phyloP scores from a whole-genome alignment of 2,797 vertebrate genomes.

The Crenuchus spilurus region DNA sequence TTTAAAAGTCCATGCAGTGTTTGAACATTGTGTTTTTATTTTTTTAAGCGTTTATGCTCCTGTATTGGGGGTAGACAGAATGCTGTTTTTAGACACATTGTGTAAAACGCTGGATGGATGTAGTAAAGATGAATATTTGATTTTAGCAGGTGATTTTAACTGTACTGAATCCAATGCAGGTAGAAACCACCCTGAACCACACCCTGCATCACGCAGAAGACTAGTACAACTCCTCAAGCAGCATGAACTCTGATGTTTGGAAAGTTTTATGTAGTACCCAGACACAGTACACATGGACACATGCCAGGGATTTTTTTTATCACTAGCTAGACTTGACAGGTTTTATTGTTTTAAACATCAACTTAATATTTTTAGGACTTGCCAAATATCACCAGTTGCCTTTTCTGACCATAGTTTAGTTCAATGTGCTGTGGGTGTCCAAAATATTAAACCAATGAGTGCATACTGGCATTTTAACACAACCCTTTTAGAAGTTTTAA shows the following conservation, averaged over 20 bases:
- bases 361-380: not conserved
- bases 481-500: not conserved
- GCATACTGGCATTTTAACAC: conserved; percentile 1
- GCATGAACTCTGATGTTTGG: not conserved
- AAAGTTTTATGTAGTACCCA: not conserved
- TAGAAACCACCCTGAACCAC: conserved; percentile 3
- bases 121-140: not conserved
- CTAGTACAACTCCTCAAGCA: not conserved
- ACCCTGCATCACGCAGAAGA: not conserved
- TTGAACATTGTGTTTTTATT: not conserved
- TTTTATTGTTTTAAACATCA: not conserved
- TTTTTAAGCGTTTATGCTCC: conserved; percentile 7
- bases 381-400: not conserved
- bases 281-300: no score
- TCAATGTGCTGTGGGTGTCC: not conserved
- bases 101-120: not conserved
- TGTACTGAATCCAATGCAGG: not conserved
- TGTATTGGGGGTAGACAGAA: not conserved
- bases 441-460: not conserved
- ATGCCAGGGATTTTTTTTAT: not conserved
- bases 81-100: not conserved
- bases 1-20: not conserved
- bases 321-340: not conserved
- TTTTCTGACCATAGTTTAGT: not conserved
- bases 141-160: conserved; percentile 22